Base-by-base conservation (phyloP, 1,140 invertebrate species). In the Orchesella cincta region DNA sequence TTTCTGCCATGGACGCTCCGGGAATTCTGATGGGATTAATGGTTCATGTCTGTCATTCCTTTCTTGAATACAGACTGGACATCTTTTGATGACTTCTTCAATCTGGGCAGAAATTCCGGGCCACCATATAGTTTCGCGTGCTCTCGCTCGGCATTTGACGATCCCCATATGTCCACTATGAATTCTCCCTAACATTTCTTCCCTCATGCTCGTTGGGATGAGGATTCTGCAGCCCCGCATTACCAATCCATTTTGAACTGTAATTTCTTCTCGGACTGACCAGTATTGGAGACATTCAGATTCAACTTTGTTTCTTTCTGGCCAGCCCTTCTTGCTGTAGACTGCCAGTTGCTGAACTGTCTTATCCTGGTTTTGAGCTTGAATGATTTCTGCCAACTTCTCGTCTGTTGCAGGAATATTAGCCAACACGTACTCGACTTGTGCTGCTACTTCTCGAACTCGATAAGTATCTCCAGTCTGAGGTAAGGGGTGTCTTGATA, bases 101-200 rank as follows among this genome's bases (percentile, higher is more conserved):
- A 88, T 86, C 64, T 88, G 83, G 57, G 84, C 84, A 51, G 81
- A 81, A 77, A 88, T 86, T n/a, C 81, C 81, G 26, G 86, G 86
- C 85, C 86, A 87, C 80, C 83, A 88, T 51, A 88, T 79, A 52
- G 83, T 76, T 75, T 86, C 82, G 78, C 83, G 81, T 29, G 86
- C 85, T 74, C 81, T 76, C 31, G 75, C 71, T 78, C 84, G 83
- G 72, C 82, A 84, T 79, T 85, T 85, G 64, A 85, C 85, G 75
- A 85, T 82, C 0, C 87, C 87, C 72, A 87, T 39, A 82, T 89
- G 87, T 23, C 82, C 80, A 76, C 84, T 83, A 82, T 88, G 87
- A 54, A 87, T 76, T 39, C 80, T 76, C 23, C 83, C 67, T 51
- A 87, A 81, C 70, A 86, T 85, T 57, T 83, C 76, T 67, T 80